Percentiles rank a stretch among this genome's conserved stretches.
phyloP scores from a whole-genome alignment of 30 jellyfish, hydroid and myxozoan genomes.

The Hydractinia symbiolongicarpus region DNA sequence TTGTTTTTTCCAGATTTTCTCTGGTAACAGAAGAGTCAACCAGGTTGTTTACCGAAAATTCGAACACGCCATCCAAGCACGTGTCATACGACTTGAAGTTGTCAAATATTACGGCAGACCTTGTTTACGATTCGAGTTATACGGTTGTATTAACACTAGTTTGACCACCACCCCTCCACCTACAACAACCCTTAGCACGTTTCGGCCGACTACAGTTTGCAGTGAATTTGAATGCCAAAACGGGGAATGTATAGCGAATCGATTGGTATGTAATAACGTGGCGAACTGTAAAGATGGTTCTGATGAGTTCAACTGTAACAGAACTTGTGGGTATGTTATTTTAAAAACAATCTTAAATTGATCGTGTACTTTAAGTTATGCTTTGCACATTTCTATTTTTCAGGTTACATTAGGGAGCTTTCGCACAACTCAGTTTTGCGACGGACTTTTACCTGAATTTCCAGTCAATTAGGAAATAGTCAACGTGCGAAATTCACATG shows the following conservation, averaged over 20 bases:
- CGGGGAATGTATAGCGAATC: conserved; percentile 55
- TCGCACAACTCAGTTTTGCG: too few relatives aligned
- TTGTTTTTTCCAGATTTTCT: conserved; percentile 29
- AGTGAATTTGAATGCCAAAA: conserved; percentile 55
- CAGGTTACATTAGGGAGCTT: too few relatives aligned
- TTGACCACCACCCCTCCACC: conserved; percentile 23
- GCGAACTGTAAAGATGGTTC: conserved; percentile 48
- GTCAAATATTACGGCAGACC: conserved; percentile 27
- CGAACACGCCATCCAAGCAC: conserved; percentile 35
- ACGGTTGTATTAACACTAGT: conserved; percentile 42
- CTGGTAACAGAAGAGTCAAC: conserved; percentile 38
- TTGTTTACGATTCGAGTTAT: conserved; percentile 61
- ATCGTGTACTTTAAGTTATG: background rate
- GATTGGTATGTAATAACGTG: conserved; percentile 71
- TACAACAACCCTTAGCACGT: conserved; percentile 29
- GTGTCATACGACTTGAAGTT: conserved; percentile 26
- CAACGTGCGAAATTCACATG: too few relatives aligned
- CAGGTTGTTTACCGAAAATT: conserved; percentile 20
- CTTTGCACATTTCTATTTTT: too few relatives aligned
- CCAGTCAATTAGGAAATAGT: too few relatives aligned
- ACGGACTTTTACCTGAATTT: too few relatives aligned
- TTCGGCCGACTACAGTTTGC: conserved; percentile 41
- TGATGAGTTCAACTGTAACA: conserved; percentile 53
- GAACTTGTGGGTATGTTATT: conserved; percentile 51
- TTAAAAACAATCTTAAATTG: background rate